Conservation (phyloP, 2,797 vertebrate species). For the Phrynocephalus guinanensis region DNA sequence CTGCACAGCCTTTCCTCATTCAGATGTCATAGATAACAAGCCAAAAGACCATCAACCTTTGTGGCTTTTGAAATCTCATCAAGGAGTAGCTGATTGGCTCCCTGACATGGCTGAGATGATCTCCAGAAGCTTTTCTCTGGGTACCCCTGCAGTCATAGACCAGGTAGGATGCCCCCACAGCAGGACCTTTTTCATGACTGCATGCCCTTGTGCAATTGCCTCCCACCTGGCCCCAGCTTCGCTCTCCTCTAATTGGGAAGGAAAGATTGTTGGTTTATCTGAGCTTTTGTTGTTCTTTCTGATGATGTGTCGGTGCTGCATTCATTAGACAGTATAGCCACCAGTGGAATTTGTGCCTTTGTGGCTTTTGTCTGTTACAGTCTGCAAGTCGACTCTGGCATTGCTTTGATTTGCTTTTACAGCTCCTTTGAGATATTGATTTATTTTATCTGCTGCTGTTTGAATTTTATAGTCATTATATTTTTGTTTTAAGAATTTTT, state of each 20-base stretch:
- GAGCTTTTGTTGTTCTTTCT: not conserved
- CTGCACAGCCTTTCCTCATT: not conserved
- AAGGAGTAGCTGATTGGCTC: not conserved
- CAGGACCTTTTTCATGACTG: not conserved
- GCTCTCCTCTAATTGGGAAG: not conserved
- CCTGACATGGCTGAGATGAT: not conserved
- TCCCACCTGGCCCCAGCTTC: not conserved
- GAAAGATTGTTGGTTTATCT: not conserved
- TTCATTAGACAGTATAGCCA: not conserved
- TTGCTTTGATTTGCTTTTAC: constrained; percentile 16
- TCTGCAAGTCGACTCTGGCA: not conserved
- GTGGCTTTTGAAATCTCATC: not conserved
- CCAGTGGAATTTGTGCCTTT: not conserved
- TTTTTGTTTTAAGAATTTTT: constrained; percentile 8
- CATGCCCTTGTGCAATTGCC: not conserved
- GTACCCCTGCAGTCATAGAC: too few relatives aligned
- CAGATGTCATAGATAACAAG: not conserved
- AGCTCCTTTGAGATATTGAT: not conserved
- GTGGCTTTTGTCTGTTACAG: not conserved
- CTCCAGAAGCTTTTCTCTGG: not conserved
- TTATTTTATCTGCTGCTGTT: not conserved
- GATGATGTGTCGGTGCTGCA: not conserved
- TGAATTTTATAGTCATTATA: not conserved
- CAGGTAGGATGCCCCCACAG: too few relatives aligned
- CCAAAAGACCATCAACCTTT: not conserved